A percentile compares a stretch with the other conserved stretches of the same genome.
Evolutionary conservation across 2,113 vertebrate genomes (phyloP).

Genomic region (Notothenia rossii): DNA sequence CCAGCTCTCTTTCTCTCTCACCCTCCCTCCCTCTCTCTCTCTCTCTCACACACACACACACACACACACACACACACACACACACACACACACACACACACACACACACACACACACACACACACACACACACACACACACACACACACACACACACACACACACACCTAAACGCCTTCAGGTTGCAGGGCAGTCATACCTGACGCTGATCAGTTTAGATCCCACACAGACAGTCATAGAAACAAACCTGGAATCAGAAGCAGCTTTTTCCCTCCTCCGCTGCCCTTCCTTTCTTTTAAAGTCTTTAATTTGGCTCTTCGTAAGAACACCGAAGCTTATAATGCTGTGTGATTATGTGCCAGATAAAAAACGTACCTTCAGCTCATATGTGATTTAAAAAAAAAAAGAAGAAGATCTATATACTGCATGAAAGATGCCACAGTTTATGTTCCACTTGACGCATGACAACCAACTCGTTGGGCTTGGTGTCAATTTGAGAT

Average conservation of each 20-base stretch:
- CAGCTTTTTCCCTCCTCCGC: neutral
- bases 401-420: constrained; percentile 1
- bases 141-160: neutral
- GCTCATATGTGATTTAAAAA: neutral
- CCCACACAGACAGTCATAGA: neutral
- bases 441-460: constrained; percentile 42
- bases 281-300: neutral
- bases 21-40: neutral
- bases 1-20: constrained; percentile 35
- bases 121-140: too few species aligned
- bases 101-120: too few species aligned
- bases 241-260: constrained; percentile 23
- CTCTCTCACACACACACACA: constrained; percentile 9
- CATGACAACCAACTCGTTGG: constrained; percentile 35
- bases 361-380: constrained; percentile 23
- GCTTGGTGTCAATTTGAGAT: constrained; percentile 22
- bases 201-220: constrained; percentile 62
- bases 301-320: constrained; percentile 5
- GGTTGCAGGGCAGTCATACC: constrained; percentile 47
- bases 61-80: neutral
- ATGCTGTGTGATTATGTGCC: constrained; percentile 13
- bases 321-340: neutral
- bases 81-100: too few species aligned
- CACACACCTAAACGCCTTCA: constrained; percentile 22
- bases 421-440: constrained; percentile 4